These are phyloP conservation scores for Pollimyrus isidori DNA, from an alignment of 2,113 vertebrate genomes.

Conservation along the genomic window DNA sequence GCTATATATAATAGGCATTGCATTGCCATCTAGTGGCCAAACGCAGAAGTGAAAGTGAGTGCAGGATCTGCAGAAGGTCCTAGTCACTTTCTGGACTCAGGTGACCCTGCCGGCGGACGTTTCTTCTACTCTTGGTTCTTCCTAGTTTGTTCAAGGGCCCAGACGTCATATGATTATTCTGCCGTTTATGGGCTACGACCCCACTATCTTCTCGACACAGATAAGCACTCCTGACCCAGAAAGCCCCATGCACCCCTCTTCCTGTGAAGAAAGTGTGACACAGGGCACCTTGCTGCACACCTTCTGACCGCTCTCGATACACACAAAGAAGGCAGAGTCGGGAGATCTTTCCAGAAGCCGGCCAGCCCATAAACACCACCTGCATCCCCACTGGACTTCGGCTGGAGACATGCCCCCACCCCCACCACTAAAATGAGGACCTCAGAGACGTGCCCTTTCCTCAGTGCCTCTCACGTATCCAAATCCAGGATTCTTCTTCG, in stretches of 20 bases:
- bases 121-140: neutral
- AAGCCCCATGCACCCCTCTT: neutral
- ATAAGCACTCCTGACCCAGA: neutral
- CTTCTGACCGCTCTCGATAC: neutral
- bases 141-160: neutral
- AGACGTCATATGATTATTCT: neutral
- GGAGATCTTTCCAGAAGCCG: neutral
- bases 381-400: neutral
- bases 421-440: neutral
- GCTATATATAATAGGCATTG: neutral
- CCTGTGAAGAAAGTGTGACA: neutral
- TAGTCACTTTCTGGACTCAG: neutral
- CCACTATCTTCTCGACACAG: neutral
- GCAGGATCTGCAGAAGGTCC: neutral
- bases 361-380: neutral
- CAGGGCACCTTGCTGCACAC: neutral
- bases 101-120: neutral
- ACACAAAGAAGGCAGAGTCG: neutral
- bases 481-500: neutral
- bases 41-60: neutral
- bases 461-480: neutral
- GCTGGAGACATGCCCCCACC: neutral
- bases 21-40: slow-evolving; percentile 45
- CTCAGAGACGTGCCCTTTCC: neutral
- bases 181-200: neutral